Conservation (phyloP, 2,797 vertebrate species). For the Typhlichthys subterraneus region DNA sequence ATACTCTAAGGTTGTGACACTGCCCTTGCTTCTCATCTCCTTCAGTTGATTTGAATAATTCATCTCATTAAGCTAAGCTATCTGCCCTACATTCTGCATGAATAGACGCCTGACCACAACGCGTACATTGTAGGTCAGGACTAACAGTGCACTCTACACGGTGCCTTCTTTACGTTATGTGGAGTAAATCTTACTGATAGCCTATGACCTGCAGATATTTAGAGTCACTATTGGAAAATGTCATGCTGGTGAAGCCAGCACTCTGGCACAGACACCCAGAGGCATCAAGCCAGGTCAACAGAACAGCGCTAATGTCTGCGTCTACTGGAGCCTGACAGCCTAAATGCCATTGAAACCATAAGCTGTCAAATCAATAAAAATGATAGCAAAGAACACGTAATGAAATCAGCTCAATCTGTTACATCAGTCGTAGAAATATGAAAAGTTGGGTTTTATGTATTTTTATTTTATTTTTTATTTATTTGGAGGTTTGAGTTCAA, state of each 20-base stretch:
- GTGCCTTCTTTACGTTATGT: background rate
- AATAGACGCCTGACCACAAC: slow-evolving; percentile 8
- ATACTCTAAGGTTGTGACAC: slow-evolving; percentile 42
- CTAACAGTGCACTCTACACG: background rate
- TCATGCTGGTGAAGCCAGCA: too few relatives aligned
- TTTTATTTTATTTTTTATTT: too few relatives aligned
- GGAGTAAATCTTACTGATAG: background rate
- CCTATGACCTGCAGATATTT: background rate
- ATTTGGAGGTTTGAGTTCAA: too few relatives aligned
- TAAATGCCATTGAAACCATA: background rate
- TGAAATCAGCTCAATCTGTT: too few relatives aligned
- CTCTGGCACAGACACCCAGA: too few relatives aligned
- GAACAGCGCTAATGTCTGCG: background rate
- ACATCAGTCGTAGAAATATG: too few relatives aligned
- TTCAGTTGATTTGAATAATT: slow-evolving; percentile 53
- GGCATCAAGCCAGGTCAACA: too few relatives aligned
- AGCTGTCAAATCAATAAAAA: background rate
- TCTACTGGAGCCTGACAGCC: background rate
- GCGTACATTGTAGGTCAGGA: slow-evolving; percentile 15
- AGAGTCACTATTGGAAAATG: background rate
- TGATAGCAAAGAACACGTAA: background rate
- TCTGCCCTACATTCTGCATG: slow-evolving; percentile 33
- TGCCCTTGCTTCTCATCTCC: slow-evolving; percentile 25
- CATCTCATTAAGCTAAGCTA: slow-evolving; percentile 46
- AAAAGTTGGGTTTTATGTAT: too few relatives aligned